These are phyloP conservation scores for Menidia menidia DNA, from an alignment of 2,797 vertebrate species.

Conservation along the genomic window DNA sequence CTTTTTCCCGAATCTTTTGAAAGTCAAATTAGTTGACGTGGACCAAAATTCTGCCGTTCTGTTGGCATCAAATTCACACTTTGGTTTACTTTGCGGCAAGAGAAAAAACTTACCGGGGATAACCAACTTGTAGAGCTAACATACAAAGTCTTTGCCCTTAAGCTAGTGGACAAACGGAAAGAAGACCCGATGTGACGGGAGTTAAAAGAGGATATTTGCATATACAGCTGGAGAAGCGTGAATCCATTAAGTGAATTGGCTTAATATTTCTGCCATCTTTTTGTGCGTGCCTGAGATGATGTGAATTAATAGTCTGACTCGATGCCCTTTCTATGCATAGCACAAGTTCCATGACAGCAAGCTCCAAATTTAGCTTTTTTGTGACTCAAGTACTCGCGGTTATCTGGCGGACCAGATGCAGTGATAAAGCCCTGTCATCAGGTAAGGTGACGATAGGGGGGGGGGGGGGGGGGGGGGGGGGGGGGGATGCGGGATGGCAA, in stretches of 20 bases:
- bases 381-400: conserved; percentile 26
- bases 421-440: conserved; percentile 67
- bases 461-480: conserved; percentile 29
- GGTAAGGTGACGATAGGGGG: conserved; percentile 48
- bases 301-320: conserved; percentile 33
- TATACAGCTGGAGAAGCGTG: conserved; percentile 24
- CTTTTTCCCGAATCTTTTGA: conserved; percentile 32
- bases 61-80: neutral
- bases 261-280: neutral
- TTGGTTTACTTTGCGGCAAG: neutral
- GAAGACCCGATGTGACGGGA: conserved; percentile 42
- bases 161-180: conserved; percentile 35
- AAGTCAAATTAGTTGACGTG: conserved; percentile 34
- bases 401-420: conserved; percentile 60
- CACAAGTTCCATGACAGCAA: conserved; percentile 18
- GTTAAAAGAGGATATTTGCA: conserved; percentile 50
- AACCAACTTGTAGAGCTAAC: neutral
- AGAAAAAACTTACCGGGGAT: neutral
- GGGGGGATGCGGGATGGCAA: conserved; percentile 48
- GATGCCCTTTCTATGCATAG: conserved; percentile 11
- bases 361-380: conserved; percentile 22
- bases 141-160: conserved; percentile 9
- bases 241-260: neutral
- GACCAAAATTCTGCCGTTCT: conserved; percentile 5
- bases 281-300: conserved; percentile 17